phyloP scores from a whole-genome alignment of 2,797 vertebrate genomes.

The Hydrophis major region DNA sequence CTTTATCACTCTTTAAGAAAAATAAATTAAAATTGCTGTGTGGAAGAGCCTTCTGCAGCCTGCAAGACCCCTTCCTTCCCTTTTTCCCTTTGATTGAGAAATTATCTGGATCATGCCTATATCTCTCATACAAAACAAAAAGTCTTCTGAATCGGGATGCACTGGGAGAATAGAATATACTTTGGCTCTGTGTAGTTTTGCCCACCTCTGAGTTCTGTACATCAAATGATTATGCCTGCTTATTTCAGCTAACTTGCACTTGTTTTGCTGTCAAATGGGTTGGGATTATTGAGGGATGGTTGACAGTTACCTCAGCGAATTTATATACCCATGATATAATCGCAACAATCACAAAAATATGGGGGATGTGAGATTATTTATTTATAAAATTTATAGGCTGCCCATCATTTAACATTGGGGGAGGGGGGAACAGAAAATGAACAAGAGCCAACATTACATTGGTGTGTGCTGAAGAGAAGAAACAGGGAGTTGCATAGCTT shows the following conservation, averaged over 20 bases:
- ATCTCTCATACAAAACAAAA: neutral
- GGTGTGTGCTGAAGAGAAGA: neutral
- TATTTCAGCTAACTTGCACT: neutral
- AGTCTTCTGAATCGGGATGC: neutral
- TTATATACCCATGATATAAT: neutral
- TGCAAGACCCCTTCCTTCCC: neutral
- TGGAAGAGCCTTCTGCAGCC: neutral
- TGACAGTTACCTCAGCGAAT: neutral
- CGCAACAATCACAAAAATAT: neutral
- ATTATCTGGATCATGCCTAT: neutral
- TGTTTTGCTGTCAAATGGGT: neutral
- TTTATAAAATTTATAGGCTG: neutral
- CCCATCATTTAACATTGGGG: too few species aligned
- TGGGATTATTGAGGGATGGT: neutral
- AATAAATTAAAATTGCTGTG: neutral
- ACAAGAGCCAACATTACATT: neutral
- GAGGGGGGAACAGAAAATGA: neutral
- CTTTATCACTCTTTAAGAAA: neutral
- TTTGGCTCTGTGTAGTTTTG: neutral
- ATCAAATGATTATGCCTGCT: neutral
- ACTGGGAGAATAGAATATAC: neutral
- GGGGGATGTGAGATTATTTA: neutral
- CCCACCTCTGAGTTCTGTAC: neutral
- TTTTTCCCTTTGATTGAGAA: neutral
- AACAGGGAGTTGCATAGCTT: neutral